Conservation (phyloP, 2,888 invertebrate genomes). For the Archips xylosteana region DNA sequence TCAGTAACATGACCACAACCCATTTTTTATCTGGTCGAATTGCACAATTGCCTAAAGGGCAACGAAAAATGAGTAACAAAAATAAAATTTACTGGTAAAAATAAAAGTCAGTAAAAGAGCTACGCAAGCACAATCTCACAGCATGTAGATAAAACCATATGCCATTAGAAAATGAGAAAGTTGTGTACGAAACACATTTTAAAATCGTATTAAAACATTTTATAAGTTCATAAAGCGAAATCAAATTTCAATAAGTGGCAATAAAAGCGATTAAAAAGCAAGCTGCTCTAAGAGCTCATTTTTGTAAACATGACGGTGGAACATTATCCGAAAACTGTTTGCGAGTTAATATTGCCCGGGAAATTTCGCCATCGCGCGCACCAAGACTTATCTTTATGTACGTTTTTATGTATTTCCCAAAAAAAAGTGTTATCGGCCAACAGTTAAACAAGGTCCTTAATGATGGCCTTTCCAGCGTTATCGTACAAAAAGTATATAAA, state of each 20-base stretch:
- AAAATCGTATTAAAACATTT: neutral
- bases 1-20: too few species aligned
- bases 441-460: conserved; percentile 67
- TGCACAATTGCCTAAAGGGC: neutral
- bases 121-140: too few species aligned
- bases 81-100: neutral
- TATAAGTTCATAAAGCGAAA: conserved; percentile 8
- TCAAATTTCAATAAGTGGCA: conserved; percentile 4
- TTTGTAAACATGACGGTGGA: conserved; percentile 72
- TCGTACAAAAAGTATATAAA: conserved; percentile 64
- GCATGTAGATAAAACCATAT: neutral
- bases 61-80: neutral
- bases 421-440: conserved; percentile 69
- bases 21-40: neutral
- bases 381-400: conserved; percentile 76
- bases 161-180: conserved; percentile 5
- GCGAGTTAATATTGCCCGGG: conserved; percentile 70
- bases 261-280: conserved; percentile 54
- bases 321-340: conserved; percentile 78
- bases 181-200: neutral
- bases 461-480: conserved; percentile 62
- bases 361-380: conserved; percentile 67
- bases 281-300: conserved; percentile 59
- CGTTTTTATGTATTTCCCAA: conserved; percentile 74
- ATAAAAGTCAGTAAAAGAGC: too few species aligned